These are phyloP conservation scores for Rhynchomys soricoides DNA, from an alignment of 2,113 vertebrate species.

Conservation along the genomic window DNA sequence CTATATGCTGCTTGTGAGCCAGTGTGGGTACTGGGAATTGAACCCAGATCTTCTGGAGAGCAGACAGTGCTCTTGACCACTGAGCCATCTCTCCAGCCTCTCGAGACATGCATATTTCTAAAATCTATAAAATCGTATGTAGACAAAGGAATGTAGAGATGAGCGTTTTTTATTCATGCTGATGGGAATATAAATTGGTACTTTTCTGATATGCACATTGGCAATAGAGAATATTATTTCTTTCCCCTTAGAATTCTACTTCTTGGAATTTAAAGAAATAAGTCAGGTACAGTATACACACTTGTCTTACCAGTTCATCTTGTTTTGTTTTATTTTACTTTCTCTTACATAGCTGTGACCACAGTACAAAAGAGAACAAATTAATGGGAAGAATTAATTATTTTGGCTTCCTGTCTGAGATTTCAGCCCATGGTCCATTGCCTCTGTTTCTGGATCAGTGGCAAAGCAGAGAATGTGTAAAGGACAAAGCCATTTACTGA, in stretches of 20 bases:
- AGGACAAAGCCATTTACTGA: background rate
- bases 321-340: background rate
- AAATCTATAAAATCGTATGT: background rate
- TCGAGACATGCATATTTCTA: background rate
- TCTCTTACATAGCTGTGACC: background rate
- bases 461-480: background rate
- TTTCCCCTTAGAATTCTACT: conserved; percentile 21
- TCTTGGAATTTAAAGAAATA: background rate
- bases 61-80: background rate
- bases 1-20: background rate
- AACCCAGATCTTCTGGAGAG: background rate
- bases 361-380: background rate
- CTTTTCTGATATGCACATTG: background rate
- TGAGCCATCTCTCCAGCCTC: background rate
- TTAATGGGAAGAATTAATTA: background rate
- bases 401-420: background rate
- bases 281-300: background rate
- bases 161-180: conserved; percentile 6
- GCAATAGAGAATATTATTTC: background rate
- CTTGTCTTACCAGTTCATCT: too few relatives aligned
- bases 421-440: background rate
- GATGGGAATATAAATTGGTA: conserved; percentile 38
- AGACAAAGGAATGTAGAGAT: background rate
- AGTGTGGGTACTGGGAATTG: background rate
- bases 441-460: background rate